Percentiles rank a stretch among this genome's conserved stretches.
Evolutionary conservation across 2,797 vertebrate genomes (phyloP).

Genomic region (Chrysocyon brachyurus): DNA sequence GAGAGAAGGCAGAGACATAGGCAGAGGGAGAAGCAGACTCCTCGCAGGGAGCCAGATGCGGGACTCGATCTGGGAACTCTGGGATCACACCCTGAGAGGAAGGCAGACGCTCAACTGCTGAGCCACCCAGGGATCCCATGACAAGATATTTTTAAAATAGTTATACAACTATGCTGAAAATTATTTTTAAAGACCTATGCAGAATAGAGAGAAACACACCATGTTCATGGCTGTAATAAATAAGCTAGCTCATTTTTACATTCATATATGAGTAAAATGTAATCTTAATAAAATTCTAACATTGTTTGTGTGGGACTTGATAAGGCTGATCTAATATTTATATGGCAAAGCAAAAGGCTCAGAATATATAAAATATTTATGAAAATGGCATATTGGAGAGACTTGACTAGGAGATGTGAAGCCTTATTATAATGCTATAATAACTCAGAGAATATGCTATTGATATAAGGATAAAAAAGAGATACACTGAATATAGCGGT

Average conservation of each 20-base stretch:
- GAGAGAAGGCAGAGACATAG: no score
- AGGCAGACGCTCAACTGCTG: no score
- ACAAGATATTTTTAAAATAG: not conserved
- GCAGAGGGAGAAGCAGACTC: no score
- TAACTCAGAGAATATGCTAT: not conserved
- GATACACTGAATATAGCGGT: not conserved
- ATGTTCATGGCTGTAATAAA: not conserved
- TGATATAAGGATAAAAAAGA: not conserved
- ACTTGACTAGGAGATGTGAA: not conserved
- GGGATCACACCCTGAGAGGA: no score
- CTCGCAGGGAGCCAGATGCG: no score
- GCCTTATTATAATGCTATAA: not conserved
- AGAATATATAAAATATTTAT: slow-evolving; percentile 19
- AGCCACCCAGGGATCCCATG: no score
- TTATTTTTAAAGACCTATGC: not conserved
- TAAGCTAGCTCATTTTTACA: not conserved
- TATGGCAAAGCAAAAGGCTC: not conserved
- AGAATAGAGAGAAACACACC: not conserved
- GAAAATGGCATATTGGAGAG: not conserved
- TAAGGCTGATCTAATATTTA: not conserved
- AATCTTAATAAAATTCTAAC: not conserved
- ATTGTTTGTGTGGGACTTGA: not conserved
- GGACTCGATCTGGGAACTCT: no score
- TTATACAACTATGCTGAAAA: not conserved
- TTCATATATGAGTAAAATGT: not conserved